Conservation (phyloP, 2,888 invertebrate species). For the Lingula anatina region DNA sequence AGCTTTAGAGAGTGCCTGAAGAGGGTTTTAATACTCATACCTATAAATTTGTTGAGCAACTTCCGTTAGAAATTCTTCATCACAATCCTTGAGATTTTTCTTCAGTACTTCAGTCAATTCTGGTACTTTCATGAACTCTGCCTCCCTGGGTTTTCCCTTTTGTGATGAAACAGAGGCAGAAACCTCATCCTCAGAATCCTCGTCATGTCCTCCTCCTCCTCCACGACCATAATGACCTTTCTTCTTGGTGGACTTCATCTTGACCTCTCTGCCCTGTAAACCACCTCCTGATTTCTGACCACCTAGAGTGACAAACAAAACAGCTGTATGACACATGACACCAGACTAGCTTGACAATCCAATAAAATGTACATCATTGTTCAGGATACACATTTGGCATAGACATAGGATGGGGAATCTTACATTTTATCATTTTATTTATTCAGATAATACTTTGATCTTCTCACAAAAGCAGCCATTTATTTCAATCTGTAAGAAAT, state of each 20-base stretch:
- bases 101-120: conserved; percentile 66
- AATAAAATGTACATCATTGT: neutral
- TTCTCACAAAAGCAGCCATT: too few species aligned
- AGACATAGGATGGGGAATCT: too few species aligned
- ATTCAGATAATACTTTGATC: too few species aligned
- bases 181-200: conserved; percentile 67
- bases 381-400: too few species aligned
- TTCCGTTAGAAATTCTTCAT: conserved; percentile 65
- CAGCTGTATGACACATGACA: neutral
- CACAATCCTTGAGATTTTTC: conserved; percentile 59
- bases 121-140: conserved; percentile 49
- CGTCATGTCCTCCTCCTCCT: conserved; percentile 56
- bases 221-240: conserved; percentile 51
- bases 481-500: too few species aligned
- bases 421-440: too few species aligned
- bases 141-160: conserved; percentile 15
- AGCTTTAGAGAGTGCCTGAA: too few species aligned
- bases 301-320: neutral
- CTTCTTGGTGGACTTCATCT: conserved; percentile 89
- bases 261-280: conserved; percentile 88
- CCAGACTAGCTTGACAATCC: too few species aligned
- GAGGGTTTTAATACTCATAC: too few species aligned
- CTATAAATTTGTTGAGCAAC: conserved; percentile 68
- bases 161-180: conserved; percentile 2
- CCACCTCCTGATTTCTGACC: conserved; percentile 78